Conservation (phyloP, 2,797 vertebrate species). For the Taenioides sp. region DNA sequence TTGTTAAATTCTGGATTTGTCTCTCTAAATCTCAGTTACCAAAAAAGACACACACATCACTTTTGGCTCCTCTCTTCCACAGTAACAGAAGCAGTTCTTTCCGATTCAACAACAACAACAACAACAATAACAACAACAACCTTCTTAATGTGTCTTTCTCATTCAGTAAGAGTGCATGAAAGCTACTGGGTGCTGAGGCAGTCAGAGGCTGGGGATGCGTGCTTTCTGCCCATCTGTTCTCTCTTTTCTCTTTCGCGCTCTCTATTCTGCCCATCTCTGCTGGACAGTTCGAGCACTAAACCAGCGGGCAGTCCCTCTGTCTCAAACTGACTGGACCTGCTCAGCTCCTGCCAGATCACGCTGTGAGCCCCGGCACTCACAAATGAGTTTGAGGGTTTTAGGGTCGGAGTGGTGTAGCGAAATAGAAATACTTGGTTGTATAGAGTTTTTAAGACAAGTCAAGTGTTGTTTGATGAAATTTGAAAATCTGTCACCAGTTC, state of each 20-base stretch:
- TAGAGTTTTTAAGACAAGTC: background rate
- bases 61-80: too few species aligned
- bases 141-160: background rate
- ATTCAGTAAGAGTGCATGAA: background rate
- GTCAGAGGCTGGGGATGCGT: too few species aligned
- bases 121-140: background rate
- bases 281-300: slow-evolving; percentile 12
- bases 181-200: too few species aligned
- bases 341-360: slow-evolving; percentile 24
- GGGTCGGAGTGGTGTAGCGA: slow-evolving; percentile 12
- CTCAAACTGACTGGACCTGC: slow-evolving; percentile 23
- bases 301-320: background rate
- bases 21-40: too few species aligned
- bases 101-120: too few species aligned
- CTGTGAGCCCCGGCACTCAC: slow-evolving; percentile 12
- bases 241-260: background rate
- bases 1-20: too few species aligned
- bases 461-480: background rate
- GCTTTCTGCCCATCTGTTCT: too few species aligned
- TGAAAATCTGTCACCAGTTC: too few species aligned
- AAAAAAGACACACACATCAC: too few species aligned
- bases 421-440: background rate
- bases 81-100: too few species aligned
- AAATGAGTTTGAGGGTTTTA: slow-evolving; percentile 20
- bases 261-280: slow-evolving; percentile 9